Evolutionary conservation across 2,113 vertebrate genomes (phyloP), one percentile per base, ranked within the genome.

Genomic region (Danionella cerebrum): DNA sequence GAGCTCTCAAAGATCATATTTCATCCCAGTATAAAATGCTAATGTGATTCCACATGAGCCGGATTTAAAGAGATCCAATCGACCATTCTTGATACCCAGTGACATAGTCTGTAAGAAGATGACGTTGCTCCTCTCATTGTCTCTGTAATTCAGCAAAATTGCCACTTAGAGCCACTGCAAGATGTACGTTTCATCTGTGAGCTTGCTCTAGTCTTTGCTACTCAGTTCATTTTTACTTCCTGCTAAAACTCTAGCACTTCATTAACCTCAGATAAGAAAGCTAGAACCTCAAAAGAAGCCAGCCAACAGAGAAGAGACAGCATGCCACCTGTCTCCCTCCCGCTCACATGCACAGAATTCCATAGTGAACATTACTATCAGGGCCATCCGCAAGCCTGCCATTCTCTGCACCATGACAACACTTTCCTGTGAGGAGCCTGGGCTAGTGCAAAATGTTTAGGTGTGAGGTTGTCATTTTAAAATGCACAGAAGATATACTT

Each of bases 221-320:
- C 83, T 88, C 87, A 84, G 86, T 82, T 83, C 85, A 87, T 85
- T 86, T 86, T 82, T 82, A 83, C 84, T 89, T 87, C 82, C 79
- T 87, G 80, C 85, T 84, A 87, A 86, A 87, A 84, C 78, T 83
- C 84, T 85, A 87, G 83, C 86, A 87, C 88, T 89, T 90, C 87
- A 89, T 90, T 89, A 89, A 89, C 87, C 88, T 87, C 85, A 87
- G 86, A 88, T 89, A 89, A 90, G 86, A 87, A 83, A 86, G 77
- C 80, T 80, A 83, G 82, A 73, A 84, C 83, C 87, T 88, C 86
- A 89, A 88, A 39, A 88, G 85, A 79, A 42, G 80, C 77, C 78
- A 74, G 82, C 86, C 82, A 81, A 83, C 79, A 81, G 84, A 86
- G 81, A 85, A 83, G 82, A 83, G 77, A 84, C 82, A 57, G 10